Percentiles rank a stretch among this genome's conserved stretches.
phyloP scores from a whole-genome alignment of 2,797 vertebrate species.

The Ctenopoma kingsleyae region DNA sequence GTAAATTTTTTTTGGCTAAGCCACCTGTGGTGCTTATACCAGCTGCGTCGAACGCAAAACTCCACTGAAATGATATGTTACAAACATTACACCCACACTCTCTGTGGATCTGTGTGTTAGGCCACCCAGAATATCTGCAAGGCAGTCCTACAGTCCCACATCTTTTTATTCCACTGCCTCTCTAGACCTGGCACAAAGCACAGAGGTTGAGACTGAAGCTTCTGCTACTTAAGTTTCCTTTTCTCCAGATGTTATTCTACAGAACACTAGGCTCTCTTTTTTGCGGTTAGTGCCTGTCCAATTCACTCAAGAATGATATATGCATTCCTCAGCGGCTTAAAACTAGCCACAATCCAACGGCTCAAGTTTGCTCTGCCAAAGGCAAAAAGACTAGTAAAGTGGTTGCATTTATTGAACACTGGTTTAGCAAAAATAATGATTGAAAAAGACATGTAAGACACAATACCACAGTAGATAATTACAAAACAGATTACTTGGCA shows the following conservation, averaged over 20 bases:
- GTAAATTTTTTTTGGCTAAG: too few relatives aligned
- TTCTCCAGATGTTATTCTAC: constrained; percentile 65
- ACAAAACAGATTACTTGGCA: constrained; percentile 78
- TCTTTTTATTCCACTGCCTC: constrained; percentile 26
- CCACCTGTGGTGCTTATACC: too few relatives aligned
- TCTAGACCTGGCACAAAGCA: constrained; percentile 23
- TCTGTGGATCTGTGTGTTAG: constrained; percentile 6
- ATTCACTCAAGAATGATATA: constrained; percentile 69
- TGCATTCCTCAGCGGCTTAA: constrained; percentile 62
- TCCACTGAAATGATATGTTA: constrained; percentile 16
- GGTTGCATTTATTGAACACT: constrained; percentile 55
- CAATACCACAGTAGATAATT: constrained; percentile 70
- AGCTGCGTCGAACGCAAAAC: too few relatives aligned
- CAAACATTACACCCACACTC: constrained; percentile 12
- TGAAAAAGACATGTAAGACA: constrained; percentile 54
- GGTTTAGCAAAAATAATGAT: constrained; percentile 55
- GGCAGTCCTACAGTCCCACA: constrained; percentile 18
- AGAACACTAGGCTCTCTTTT: constrained; percentile 62
- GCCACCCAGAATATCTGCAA: constrained; percentile 52
- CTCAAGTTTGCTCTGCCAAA: constrained; percentile 49
- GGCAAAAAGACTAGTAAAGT: constrained; percentile 42
- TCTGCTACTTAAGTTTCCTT: constrained; percentile 56
- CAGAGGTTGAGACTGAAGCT: constrained; percentile 30
- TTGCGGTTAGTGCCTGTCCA: constrained; percentile 64
- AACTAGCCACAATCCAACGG: constrained; percentile 47